phyloP scores from a whole-genome alignment of 2,888 invertebrate genomes.

The Idaea aversata region DNA sequence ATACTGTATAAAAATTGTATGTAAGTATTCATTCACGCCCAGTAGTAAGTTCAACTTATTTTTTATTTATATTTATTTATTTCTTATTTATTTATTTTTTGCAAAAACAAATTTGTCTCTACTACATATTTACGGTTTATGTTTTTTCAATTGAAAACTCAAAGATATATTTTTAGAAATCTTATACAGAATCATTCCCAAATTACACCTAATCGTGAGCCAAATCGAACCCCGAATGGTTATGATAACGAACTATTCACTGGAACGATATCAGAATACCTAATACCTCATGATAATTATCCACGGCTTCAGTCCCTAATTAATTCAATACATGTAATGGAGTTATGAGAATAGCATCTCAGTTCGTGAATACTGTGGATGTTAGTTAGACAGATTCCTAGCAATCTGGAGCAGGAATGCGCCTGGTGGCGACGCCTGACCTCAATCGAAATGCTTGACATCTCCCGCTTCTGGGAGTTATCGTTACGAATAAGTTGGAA shows the following conservation, averaged over 20 bases:
- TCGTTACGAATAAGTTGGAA: constrained; percentile 25
- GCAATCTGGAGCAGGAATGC: constrained; percentile 42
- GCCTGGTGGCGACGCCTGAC: constrained; percentile 35
- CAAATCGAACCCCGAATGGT: not conserved
- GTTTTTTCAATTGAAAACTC: not conserved
- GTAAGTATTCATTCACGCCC: too few species aligned
- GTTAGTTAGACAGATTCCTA: constrained; percentile 23
- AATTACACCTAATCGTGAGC: not conserved
- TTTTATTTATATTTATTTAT: too few species aligned
- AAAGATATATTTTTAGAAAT: not conserved
- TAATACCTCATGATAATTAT: not conserved
- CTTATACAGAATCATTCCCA: not conserved
- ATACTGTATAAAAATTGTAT: not conserved
- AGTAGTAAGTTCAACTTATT: too few species aligned
- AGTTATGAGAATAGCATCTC: constrained; percentile 11
- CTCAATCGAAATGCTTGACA: constrained; percentile 48
- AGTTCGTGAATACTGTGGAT: not conserved
- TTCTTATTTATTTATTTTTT: too few species aligned
- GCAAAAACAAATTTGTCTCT: too few species aligned
- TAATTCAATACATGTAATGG: not conserved
- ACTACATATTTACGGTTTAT: not conserved
- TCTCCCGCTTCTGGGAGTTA: constrained; percentile 36
- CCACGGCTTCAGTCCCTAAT: not conserved
- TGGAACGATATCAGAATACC: not conserved
- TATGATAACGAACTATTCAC: constrained; percentile 1